Base-by-base conservation (phyloP, 64 coral and sea anemone species). In the Pocillopora damicornis region DNA sequence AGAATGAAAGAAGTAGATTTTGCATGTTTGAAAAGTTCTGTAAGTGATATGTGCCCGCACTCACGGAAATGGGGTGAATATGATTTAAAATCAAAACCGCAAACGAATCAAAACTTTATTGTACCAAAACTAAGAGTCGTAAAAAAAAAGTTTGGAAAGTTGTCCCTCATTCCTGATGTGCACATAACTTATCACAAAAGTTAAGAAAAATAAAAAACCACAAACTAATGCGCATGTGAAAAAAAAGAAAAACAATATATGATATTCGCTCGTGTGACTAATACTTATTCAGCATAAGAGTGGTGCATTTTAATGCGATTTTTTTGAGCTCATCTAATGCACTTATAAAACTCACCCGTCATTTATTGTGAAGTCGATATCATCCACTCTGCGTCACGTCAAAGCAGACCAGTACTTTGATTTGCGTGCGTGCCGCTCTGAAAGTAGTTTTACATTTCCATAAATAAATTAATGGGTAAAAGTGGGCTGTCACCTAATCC, bases 81-180 rank as follows among this genome's bases (percentile, higher is more conserved):
- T n/a, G 37, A 85, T 71, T 85, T 69, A 11, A 85, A 85, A 85
- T 85, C 81, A 85, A 57, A 85, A 67, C 81, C 81, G 20, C 64
- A 25, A 73, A 38, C 25, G 81, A 85, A 83, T 83, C 63, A 85
- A 72, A 85, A n/a, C 38, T 85, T 73, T 85, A 85, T 71, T 85
- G 63, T 42, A 66, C 35, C 17, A 72, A 22, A 85, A 66, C 58
- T 71, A 23, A 17, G 56, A 60, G 23, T 11, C 20, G 11, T 66
- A 7, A 51, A 51, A 51, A 45, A 4, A 51, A 51, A 71, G 67
- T 9, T 71, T 26, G n/a, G 67, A 11, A 68, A 71, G 20, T 26
- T 72, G 72, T 73, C 17, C n/a, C 20, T 65, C 65, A 85, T 58
- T 85, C 69, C 81, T 58, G 56, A 58, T 58, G 63, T 68, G 15